Evolutionary conservation across 2,113 vertebrate species (phyloP), one percentile per base, ranked within the genome.

Genomic region (Forbesichthys agassizii): DNA sequence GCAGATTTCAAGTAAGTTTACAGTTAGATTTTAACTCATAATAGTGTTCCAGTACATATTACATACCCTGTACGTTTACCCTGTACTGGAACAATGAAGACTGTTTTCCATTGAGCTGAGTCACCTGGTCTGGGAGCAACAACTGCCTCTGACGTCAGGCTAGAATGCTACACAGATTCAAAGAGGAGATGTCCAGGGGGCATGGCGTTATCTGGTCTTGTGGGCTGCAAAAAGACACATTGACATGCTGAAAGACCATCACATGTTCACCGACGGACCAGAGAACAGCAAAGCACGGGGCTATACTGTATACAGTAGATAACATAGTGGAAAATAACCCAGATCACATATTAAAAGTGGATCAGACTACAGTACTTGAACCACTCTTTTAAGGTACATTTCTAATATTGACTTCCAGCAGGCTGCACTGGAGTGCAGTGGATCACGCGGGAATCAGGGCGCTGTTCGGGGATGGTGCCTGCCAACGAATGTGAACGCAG

Each of bases 111-210:
- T 83, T 90, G 75, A 90, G 64, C 5, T 0, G 33, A 73, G 80
- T 89, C 91, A 90, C 89, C 87, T 86, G 87, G 59, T 86, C 65
- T 66, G 27, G 72, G 56, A 59, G n/a, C 33, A 18, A 7, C 49
- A 33, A 54, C 33, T 54, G 58, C 71, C 73, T 74, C 52, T 69
- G 77, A 86, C 77, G 71, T 65, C 70, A 77, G 51, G 62, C 27
- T 14, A 75, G 1, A 8, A 42, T 42, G 36, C 65, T 66, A 80
- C 67, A 80, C 67, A 65, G 52, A 33, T 18, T 0, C 13, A 10
- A 46, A 77, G 18, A 71, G 70, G 63, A 56, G 64, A 80, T 56
- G 64, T 12, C 85, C 68, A 1, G 14, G 71, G 69, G 69, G 33
- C 33, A 8, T 55, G 48, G 48, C 0, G 52, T 14, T 62, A 56